Conservation (phyloP, 2,113 vertebrate species). For the Baryphthengus martii region DNA sequence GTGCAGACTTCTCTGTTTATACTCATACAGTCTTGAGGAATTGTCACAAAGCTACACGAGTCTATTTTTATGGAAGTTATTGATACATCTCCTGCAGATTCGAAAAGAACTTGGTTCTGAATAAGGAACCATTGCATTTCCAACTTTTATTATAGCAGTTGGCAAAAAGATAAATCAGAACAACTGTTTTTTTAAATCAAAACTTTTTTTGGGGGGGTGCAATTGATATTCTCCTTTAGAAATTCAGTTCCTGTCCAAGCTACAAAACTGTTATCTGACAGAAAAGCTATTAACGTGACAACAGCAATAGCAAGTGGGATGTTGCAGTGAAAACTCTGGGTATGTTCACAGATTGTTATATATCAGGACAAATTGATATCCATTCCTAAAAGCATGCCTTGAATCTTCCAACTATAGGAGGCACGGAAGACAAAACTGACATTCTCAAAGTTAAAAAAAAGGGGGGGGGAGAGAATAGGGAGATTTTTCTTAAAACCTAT, state of each 20-base stretch:
- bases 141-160: not conserved
- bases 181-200: not conserved
- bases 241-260: not conserved
- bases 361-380: not conserved
- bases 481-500: not conserved
- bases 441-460: not conserved
- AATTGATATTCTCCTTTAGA: not conserved
- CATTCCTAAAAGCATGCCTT: not conserved
- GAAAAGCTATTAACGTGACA: not conserved
- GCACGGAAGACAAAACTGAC: not conserved
- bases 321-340: not conserved
- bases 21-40: not conserved
- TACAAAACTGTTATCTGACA: not conserved
- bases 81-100: not conserved
- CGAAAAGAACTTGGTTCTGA: not conserved
- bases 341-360: not conserved
- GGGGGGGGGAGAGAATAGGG: rapidly evolving
- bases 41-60: not conserved
- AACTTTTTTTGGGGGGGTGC: not conserved
- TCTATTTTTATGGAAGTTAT: not conserved
- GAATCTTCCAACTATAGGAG: not conserved
- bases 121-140: not conserved
- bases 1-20: not conserved
- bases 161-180: not conserved
- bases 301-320: not conserved